Percentiles rank a stretch among this genome's conserved stretches.
These are phyloP conservation scores for Crematogaster levior DNA, from an alignment of 2,888 invertebrate genomes.

Conservation along the genomic window DNA sequence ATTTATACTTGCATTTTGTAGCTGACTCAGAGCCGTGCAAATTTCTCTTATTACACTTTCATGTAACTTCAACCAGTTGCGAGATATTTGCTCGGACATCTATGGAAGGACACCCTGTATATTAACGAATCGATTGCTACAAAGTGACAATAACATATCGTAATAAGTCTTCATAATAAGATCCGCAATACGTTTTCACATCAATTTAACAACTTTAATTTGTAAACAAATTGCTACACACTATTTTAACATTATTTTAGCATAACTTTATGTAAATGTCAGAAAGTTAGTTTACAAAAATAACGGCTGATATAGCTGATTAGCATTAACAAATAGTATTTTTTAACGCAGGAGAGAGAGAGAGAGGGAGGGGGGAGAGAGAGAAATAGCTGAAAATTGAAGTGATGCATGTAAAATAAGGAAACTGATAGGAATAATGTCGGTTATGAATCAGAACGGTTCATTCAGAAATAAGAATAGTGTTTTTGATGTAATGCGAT, in stretches of 20 bases:
- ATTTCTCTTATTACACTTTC: no score
- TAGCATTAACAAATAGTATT: background rate
- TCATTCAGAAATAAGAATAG: constrained; percentile 3
- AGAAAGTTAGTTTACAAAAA: background rate
- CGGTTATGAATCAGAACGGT: background rate
- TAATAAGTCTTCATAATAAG: background rate
- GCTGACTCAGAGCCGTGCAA: no score
- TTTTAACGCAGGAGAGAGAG: background rate
- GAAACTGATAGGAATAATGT: background rate
- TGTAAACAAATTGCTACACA: constrained; percentile 18
- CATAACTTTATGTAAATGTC: background rate
- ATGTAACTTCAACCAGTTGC: no score
- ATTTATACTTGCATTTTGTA: no score
- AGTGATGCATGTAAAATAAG: background rate
- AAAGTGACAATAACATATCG: background rate
- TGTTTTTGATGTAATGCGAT: constrained; percentile 54
- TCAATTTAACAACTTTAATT: constrained; percentile 7
- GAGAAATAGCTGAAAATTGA: background rate
- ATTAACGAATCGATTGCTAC: constrained; percentile 5
- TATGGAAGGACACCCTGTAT: no score
- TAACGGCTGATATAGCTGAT: background rate
- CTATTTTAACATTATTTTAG: no score
- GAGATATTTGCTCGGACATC: no score
- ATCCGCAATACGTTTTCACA: background rate
- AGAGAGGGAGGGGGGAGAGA: background rate